Evolutionary conservation across 2,113 vertebrate species (phyloP).

Genomic region (Archilochus colubris): DNA sequence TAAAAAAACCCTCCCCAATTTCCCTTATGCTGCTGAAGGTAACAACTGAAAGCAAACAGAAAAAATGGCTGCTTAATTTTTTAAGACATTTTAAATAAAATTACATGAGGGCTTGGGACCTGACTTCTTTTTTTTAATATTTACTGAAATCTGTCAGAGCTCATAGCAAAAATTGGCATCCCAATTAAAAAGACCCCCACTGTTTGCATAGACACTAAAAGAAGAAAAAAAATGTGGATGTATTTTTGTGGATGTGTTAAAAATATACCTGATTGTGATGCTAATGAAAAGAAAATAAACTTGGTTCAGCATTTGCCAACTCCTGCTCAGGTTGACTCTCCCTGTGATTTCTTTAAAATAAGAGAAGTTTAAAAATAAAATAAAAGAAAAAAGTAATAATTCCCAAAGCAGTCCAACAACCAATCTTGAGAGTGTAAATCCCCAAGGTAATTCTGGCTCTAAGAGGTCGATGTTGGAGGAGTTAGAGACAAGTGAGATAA

Average conservation of each 20-base stretch:
- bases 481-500: not conserved
- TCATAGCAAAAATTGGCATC: not conserved
- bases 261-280: not conserved
- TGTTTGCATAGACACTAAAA: not conserved
- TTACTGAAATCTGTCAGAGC: not conserved
- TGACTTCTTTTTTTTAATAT: not conserved
- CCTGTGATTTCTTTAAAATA: not conserved
- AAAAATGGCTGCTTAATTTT: not conserved
- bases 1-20: not conserved
- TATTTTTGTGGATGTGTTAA: not conserved
- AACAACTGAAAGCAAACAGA: not conserved
- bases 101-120: not conserved
- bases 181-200: not conserved
- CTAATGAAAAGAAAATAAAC: not conserved
- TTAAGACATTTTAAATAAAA: not conserved
- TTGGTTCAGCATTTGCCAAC: not conserved
- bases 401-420: not conserved
- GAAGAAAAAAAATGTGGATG: not conserved
- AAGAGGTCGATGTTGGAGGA: not conserved
- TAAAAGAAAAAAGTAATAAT: not conserved
- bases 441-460: not conserved
- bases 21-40: not conserved
- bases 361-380: too few relatives aligned
- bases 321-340: not conserved
- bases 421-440: not conserved